Percentiles rank a stretch among this genome's conserved stretches.
Conservation (phyloP, 2,797 vertebrate genomes). For the Tenualosa ilisha region DNA sequence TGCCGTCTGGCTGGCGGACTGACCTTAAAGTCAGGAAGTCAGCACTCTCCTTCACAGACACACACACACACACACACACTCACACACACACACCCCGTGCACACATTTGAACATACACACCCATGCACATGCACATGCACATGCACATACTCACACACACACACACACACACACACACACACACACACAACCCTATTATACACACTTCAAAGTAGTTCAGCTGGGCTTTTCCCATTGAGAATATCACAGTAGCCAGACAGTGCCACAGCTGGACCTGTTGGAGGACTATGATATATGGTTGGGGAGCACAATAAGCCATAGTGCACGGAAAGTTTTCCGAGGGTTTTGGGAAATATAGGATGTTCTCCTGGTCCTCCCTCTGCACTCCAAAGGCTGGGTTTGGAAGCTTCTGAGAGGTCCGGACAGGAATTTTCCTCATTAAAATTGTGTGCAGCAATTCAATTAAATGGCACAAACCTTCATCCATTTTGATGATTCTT, state of each 20-base stretch:
- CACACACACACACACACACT: background rate
- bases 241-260: constrained; percentile 2
- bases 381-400: background rate
- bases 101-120: no score
- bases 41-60: background rate
- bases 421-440: background rate
- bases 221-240: constrained; percentile 7
- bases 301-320: background rate
- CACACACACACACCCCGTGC: no score
- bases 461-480: background rate
- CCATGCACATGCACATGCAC: no score
- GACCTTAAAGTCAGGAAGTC: constrained; percentile 15
- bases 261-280: background rate
- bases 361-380: background rate
- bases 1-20: background rate
- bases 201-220: constrained; percentile 20
- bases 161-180: no score
- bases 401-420: background rate
- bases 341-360: background rate
- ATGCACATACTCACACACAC: no score
- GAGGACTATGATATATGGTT: background rate
- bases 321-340: background rate
- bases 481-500: background rate
- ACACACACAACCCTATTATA: background rate
- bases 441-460: background rate